Evolutionary conservation across 1,140 invertebrate genomes (phyloP).

Genomic region (Batillaria attramentaria): DNA sequence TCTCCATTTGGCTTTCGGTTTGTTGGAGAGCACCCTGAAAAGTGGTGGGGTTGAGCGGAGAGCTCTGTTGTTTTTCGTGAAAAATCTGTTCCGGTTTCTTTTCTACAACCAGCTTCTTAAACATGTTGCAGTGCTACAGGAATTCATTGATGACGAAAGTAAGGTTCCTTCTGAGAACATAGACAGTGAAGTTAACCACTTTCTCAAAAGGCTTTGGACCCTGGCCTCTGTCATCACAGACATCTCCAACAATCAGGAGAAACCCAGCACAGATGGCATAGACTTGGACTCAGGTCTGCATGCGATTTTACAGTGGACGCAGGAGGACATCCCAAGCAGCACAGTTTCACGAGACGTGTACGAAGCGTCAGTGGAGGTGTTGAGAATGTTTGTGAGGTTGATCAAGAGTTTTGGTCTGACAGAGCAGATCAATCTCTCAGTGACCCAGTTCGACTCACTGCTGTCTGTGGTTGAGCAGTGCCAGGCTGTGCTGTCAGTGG

Average conservation of each 20-base stretch:
- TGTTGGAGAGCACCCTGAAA: too few relatives aligned
- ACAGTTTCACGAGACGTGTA: neutral
- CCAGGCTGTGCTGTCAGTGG: conserved; percentile 4
- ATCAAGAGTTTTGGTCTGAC: neutral
- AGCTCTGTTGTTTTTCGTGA: neutral
- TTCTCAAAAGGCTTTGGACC: neutral
- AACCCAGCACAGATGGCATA: neutral
- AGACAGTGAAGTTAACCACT: neutral
- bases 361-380: neutral
- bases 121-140: neutral
- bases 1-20: too few relatives aligned
- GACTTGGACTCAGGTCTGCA: neutral
- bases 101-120: neutral
- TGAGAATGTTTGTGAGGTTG: neutral
- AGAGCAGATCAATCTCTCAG: neutral
- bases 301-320: neutral
- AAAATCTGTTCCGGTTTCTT: neutral
- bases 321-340: neutral
- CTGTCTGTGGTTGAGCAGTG: neutral
- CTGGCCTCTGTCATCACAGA: neutral
- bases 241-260: neutral
- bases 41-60: neutral
- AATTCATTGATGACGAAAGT: neutral
- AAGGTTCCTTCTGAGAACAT: neutral
- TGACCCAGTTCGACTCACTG: neutral